Evolutionary conservation across 2,888 invertebrate genomes (phyloP).

Genomic region (Drosophila atripex): DNA sequence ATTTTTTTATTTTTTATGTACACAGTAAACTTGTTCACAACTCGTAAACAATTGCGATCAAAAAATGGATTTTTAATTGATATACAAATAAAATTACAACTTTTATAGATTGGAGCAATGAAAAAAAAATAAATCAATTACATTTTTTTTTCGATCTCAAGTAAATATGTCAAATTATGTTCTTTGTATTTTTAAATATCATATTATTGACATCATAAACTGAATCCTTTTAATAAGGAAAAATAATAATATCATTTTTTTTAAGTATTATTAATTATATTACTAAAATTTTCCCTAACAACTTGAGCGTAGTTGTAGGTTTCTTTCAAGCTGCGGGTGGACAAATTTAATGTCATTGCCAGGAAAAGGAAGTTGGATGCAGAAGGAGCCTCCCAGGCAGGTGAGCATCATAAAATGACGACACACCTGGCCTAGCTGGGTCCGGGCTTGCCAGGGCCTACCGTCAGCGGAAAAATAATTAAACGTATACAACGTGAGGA

Average conservation of each 20-base stretch:
- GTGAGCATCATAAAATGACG: conserved; percentile 28
- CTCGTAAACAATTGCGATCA: background rate
- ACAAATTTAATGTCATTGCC: conserved; percentile 31
- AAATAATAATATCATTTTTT: background rate
- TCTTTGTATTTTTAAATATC: too few species aligned
- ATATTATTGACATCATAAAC: too few species aligned
- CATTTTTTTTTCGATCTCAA: too few species aligned
- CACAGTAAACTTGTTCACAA: background rate
- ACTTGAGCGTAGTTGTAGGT: conserved; percentile 21
- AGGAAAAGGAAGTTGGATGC: conserved; percentile 6
- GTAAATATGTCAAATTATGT: background rate
- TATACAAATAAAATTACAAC: too few species aligned
- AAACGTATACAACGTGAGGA: conserved; percentile 52
- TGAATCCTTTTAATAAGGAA: too few species aligned
- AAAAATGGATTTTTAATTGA: too few species aligned
- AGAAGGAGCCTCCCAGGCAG: background rate
- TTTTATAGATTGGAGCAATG: background rate
- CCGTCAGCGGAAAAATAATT: conserved; percentile 67
- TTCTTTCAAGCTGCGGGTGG: background rate
- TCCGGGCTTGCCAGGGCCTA: conserved; percentile 19
- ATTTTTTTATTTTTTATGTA: conserved; percentile 20
- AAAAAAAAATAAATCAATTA: too few species aligned
- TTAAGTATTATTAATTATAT: background rate
- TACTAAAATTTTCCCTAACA: background rate
- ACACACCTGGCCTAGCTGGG: conserved; percentile 33